Evolutionary conservation across 2,113 vertebrate species (phyloP), one percentile per base, ranked within the genome.

Genomic region (Atractosteus spatula): DNA sequence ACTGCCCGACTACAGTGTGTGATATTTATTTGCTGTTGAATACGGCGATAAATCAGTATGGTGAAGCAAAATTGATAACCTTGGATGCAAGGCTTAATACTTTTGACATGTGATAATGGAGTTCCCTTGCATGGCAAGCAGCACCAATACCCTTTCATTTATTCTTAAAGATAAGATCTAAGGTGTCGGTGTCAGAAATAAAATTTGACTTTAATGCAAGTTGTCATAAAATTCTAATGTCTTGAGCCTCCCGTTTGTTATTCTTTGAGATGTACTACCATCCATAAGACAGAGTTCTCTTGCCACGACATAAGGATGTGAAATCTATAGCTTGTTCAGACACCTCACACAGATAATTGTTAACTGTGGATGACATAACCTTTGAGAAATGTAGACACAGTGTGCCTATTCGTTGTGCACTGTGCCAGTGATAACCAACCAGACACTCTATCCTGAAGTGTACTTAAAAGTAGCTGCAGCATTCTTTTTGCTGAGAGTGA

Each of bases 11-110:
- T 66, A 11, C 63, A 7, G 56, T 56, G 41, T 70, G 69, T 69
- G 78, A 79, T 86, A 83, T 89, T 87, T 88, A 87, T 87, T 83
- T 87, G 80, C 83, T 80, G 73, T 71, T 78, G 77, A 89, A 86
- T 57, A 77, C 79, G 71, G 68, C 77, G 76, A 82, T 88, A 89
- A 85, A 85, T 87, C 83, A 79, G 69, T 16, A 3, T 67, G 8
- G 47, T 5, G 16, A 12, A 76, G 82, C 59, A 51, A 59, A 77
- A 83, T 80, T 82, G 81, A 86, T 88, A 85, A 84, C 84, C 82
- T 82, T 76, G 83, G 82, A 82, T 79, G 76, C 47, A 63, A 74
- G 73, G 74, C 66, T 79, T 79, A 81, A 76, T 82, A 74, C 77
- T 82, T 83, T 82, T 77, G 78, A 76, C 77, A 81, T 62, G 76